A percentile compares a stretch with the other conserved stretches of the same genome.
Conservation (phyloP, 1,140 invertebrate species). For the Trichoplusia ni region DNA sequence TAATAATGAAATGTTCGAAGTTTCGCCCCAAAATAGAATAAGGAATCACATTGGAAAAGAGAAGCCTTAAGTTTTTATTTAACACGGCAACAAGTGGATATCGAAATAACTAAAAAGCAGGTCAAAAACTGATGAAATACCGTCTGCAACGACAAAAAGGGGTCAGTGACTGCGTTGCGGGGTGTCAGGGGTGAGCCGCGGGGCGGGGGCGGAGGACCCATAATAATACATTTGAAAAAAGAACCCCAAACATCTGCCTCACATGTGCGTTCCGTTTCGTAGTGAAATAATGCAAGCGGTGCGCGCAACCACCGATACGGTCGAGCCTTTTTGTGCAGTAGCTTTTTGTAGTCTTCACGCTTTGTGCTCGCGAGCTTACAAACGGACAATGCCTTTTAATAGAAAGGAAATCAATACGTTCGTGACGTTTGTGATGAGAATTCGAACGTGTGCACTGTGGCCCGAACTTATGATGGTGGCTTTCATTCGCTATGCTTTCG, state of each 20-base stretch:
- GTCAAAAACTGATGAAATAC: conserved; percentile 67
- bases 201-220: conserved; percentile 51
- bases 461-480: background rate
- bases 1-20: background rate
- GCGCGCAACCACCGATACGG: conserved; percentile 59
- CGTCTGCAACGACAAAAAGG: conserved; percentile 60
- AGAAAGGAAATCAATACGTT: conserved; percentile 67
- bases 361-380: conserved; percentile 68
- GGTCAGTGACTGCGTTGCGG: conserved; percentile 75
- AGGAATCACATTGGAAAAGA: conserved; percentile 1
- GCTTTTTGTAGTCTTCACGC: conserved; percentile 71
- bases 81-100: conserved; percentile 26
- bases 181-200: conserved; percentile 42
- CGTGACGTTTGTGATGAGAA: conserved; percentile 43
- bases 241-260: conserved; percentile 76
- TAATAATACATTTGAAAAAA: conserved; percentile 77
- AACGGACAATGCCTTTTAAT: conserved; percentile 67
- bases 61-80: conserved; percentile 13
- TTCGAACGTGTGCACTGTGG: conserved; percentile 6
- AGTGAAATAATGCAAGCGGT: conserved; percentile 74
- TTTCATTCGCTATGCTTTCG: conserved; percentile 18
- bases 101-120: conserved; percentile 57
- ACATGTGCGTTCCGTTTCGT: conserved; percentile 73
- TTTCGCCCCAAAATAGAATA: background rate
- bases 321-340: conserved; percentile 65